Conservation (phyloP, 1,140 invertebrate genomes). For the Spodoptera frugiperda region DNA sequence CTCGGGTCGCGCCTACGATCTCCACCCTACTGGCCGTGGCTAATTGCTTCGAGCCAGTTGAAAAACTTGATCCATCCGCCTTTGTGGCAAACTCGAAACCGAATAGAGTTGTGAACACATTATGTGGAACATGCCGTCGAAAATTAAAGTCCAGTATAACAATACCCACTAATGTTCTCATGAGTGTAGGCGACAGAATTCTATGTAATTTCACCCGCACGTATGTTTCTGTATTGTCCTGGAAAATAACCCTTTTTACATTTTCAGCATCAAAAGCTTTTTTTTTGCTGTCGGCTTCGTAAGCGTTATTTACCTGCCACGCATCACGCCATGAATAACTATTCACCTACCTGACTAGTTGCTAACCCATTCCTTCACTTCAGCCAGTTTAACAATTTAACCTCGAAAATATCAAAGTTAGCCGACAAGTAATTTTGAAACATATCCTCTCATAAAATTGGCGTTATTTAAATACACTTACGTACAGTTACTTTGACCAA, state of each 20-base stretch:
- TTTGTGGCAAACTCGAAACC: slow-evolving; percentile 49
- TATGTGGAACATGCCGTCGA: slow-evolving; percentile 51
- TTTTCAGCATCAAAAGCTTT: slow-evolving; percentile 32
- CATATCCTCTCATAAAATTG: slow-evolving; percentile 5
- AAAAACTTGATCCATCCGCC: slow-evolving; percentile 65
- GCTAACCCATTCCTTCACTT: not conserved
- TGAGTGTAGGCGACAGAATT: not conserved
- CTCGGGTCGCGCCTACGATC: slow-evolving; percentile 60
- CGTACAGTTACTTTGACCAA: slow-evolving; percentile 50
- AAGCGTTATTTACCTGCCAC: slow-evolving; percentile 31
- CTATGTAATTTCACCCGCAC: not conserved
- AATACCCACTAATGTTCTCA: slow-evolving; percentile 13
- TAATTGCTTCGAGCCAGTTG: slow-evolving; percentile 63
- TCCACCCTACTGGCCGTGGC: slow-evolving; percentile 61
- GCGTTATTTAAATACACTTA: slow-evolving; percentile 7
- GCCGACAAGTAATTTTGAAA: slow-evolving; percentile 7
- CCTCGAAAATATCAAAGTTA: not conserved
- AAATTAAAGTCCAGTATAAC: slow-evolving; percentile 48
- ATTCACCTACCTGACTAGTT: slow-evolving; percentile 34
- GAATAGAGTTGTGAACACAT: slow-evolving; percentile 52
- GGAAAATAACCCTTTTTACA: slow-evolving; percentile 1
- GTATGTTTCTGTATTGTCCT: not conserved
- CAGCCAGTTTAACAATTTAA: not conserved
- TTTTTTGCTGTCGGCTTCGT: slow-evolving; percentile 20
- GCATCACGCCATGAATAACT: slow-evolving; percentile 7